Evolutionary conservation across 1,140 invertebrate species (phyloP).

Genomic region (Diachasma alloeum): DNA sequence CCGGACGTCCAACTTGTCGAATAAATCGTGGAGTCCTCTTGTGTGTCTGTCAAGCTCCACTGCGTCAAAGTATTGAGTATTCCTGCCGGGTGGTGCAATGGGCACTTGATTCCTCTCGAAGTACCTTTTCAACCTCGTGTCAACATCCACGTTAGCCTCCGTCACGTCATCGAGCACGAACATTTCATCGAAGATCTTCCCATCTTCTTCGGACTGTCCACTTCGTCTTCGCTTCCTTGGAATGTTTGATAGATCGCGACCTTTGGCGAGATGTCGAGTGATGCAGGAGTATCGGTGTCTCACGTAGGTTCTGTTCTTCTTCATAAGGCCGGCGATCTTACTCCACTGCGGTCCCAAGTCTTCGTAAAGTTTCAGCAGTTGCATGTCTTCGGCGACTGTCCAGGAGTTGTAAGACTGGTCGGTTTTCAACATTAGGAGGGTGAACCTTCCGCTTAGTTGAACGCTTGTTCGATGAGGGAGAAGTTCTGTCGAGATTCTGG

Average conservation of each 20-base stretch:
- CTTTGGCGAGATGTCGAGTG: constrained; percentile 40
- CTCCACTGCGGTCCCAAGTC: constrained; percentile 55
- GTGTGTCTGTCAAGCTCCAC: constrained; percentile 29
- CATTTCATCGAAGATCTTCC: not conserved
- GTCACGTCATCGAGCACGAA: not conserved
- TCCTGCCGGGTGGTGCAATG: not conserved
- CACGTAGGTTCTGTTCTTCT: constrained; percentile 62
- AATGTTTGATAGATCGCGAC: constrained; percentile 35
- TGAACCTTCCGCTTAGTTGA: constrained; percentile 67
- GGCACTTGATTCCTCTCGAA: constrained; percentile 23
- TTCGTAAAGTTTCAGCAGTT: constrained; percentile 55
- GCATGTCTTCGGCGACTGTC: constrained; percentile 60
- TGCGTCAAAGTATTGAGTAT: constrained; percentile 20
- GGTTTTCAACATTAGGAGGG: constrained; percentile 55
- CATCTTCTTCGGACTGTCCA: not conserved
- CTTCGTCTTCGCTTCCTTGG: constrained; percentile 24
- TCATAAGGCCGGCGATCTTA: constrained; percentile 55
- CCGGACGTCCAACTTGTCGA: constrained; percentile 44
- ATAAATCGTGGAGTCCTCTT: constrained; percentile 41
- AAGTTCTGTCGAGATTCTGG: constrained; percentile 59
- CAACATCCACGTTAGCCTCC: constrained; percentile 32
- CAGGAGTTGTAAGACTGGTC: constrained; percentile 53
- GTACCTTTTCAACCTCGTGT: constrained; percentile 38
- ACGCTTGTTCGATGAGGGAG: constrained; percentile 65
- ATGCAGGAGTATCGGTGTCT: constrained; percentile 62